Base-by-base conservation (phyloP, 2,888 invertebrate species). In the Dolomedes plantarius region DNA sequence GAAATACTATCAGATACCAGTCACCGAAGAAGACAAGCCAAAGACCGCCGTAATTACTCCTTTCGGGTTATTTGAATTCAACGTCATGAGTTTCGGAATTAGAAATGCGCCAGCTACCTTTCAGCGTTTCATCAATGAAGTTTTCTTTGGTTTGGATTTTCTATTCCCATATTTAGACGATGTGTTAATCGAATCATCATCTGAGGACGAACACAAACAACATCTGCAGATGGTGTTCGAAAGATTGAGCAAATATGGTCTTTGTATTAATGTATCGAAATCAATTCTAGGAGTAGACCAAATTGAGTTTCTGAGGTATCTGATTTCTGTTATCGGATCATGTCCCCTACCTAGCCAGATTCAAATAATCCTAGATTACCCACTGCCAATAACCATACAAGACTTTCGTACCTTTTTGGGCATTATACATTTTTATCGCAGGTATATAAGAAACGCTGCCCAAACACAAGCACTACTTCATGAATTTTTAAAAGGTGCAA, bases 131-230 rank as follows among this genome's bases (percentile, higher is more conserved):
- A 39, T 36, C 7, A 27, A 19, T n/a, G 50, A 36, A 36, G 56
- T 69, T 19, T 56, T 78, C 16, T 19, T 11, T 27, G 56, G 32
- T 1, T 19, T 78, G 0, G 39, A 69, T 27, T 69, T 78, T 31
- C 7, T 65, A 7, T 65, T 75, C 1, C n/a, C 65, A 19, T 75
- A 65, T n/a, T 23, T 78, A 13, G 56, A 78, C 62, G 69, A 78
- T 69, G 36, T 69, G 0, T 31, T 76, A 11, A 7, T 68, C 19
- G 76, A 41, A n/a, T 39, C 64, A 7, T 16, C 28, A 9, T 50
- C 32, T 5, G 76, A 76, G 32, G 74, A 75, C 5, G 28, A 75
- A 27, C 74, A 75, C n/a, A 36, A 41, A 11, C 1, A 7, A 0
- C 74, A 64, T 16, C 1, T 65, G 7, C 28, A 64, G n/a, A 16